These are phyloP conservation scores for Atta texana DNA, from an alignment of 1,140 invertebrate species.

Conservation along the genomic window DNA sequence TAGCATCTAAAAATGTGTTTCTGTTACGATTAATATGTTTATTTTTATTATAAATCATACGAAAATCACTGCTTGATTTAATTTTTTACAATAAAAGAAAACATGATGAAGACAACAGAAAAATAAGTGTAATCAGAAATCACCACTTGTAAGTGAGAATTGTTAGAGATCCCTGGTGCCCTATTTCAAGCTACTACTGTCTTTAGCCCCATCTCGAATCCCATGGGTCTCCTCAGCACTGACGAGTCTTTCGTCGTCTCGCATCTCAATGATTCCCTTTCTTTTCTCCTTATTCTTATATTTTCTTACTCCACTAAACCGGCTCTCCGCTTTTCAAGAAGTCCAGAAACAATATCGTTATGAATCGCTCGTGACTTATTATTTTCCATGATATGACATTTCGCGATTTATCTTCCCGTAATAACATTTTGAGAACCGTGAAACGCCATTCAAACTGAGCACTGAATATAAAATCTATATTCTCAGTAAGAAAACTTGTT, in stretches of 20 bases:
- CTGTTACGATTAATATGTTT: neutral
- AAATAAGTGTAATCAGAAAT: constrained; percentile 73
- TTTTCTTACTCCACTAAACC: constrained; percentile 20
- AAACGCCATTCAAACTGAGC: constrained; percentile 16
- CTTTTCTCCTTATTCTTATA: constrained; percentile 21
- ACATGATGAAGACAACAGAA: neutral
- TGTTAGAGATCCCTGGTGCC: constrained; percentile 71
- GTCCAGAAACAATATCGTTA: neutral
- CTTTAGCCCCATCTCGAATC: constrained; percentile 64
- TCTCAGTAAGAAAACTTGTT: neutral
- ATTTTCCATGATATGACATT: constrained; percentile 46
- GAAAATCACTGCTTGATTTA: constrained; percentile 39
- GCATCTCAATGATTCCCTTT: constrained; percentile 74
- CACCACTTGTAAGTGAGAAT: constrained; percentile 73
- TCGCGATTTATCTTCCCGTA: constrained; percentile 37
- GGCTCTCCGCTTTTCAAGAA: constrained; percentile 26
- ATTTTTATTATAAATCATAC: neutral
- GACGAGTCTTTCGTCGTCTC: constrained; percentile 71
- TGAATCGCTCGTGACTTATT: constrained; percentile 33
- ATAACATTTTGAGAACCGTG: constrained; percentile 1
- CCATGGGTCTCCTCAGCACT: constrained; percentile 60
- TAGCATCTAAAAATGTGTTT: too few relatives aligned
- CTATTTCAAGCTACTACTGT: constrained; percentile 57
- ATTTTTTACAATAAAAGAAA: constrained; percentile 52
- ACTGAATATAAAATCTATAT: constrained; percentile 33